Conservation (phyloP, 2,113 vertebrate species). For the Caranx melampygus region DNA sequence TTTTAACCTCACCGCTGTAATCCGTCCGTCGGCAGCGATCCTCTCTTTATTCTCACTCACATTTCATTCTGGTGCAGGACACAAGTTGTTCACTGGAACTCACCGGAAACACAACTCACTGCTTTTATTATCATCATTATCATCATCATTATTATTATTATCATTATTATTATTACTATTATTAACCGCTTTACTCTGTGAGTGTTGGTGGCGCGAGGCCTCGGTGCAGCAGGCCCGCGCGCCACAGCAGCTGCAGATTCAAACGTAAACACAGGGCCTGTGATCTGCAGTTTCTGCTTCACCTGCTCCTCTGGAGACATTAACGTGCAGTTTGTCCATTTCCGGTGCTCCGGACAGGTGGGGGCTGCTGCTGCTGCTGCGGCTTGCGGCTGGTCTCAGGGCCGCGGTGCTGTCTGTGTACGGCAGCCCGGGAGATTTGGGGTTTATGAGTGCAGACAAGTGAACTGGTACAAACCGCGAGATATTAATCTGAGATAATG, state of each 20-base stretch:
- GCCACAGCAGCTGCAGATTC: no score
- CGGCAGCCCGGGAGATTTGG: constrained; percentile 68
- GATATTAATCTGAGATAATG: constrained; percentile 80
- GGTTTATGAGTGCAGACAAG: constrained; percentile 76
- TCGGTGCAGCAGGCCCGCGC: background rate
- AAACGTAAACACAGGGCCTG: no score
- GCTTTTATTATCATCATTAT: background rate
- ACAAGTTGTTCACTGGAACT: constrained; percentile 57
- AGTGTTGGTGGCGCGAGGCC: constrained; percentile 1
- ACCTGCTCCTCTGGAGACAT: no score
- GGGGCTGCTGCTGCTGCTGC: no score
- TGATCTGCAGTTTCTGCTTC: no score
- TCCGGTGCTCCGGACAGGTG: no score
- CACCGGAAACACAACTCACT: constrained; percentile 29
- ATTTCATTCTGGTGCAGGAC: constrained; percentile 41
- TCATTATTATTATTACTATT: no score
- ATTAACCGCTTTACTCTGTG: background rate
- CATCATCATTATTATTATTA: no score
- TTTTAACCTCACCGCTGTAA: constrained; percentile 76
- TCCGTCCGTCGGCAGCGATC: constrained; percentile 60
- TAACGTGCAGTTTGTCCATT: no score
- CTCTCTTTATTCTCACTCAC: constrained; percentile 58
- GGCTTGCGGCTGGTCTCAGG: constrained; percentile 1
- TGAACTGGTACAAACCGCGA: constrained; percentile 69
- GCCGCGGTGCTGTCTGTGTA: constrained; percentile 12